A percentile compares a stretch with the other conserved stretches of the same genome.
Conservation (phyloP, 2,113 vertebrate genomes). For the Notothenia coriiceps region DNA sequence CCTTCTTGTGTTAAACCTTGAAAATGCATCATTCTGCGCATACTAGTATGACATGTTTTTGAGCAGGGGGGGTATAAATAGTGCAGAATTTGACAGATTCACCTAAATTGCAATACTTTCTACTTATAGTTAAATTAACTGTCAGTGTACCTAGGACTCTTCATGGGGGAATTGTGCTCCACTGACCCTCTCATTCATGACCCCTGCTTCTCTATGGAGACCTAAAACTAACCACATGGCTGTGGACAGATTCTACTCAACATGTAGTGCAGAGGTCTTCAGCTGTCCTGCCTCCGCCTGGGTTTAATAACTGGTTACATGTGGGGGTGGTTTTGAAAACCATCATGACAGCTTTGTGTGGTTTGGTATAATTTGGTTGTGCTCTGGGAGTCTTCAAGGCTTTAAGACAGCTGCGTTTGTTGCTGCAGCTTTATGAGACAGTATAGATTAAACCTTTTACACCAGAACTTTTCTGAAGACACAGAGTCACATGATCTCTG, state of each 20-base stretch:
- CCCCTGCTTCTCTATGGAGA: constrained; percentile 1
- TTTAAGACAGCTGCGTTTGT: constrained; percentile 1
- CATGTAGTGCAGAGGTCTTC: constrained; percentile 29
- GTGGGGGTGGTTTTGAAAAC: constrained; percentile 4
- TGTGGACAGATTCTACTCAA: constrained; percentile 25
- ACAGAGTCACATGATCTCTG: neutral
- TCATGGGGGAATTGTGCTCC: constrained; percentile 19
- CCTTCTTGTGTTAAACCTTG: neutral
- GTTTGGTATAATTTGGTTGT: neutral
- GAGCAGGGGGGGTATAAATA: neutral
- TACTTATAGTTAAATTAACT: neutral
- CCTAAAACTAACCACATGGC: constrained; percentile 7
- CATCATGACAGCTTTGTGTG: neutral
- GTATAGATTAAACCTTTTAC: neutral
- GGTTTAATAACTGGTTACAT: constrained; percentile 1
- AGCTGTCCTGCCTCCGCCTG: constrained; percentile 9
- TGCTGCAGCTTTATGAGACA: constrained; percentile 12
- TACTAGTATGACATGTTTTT: neutral
- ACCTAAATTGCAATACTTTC: neutral
- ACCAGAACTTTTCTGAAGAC: neutral
- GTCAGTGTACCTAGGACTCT: neutral
- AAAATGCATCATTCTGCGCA: neutral
- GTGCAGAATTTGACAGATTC: neutral
- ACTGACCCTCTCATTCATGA: constrained; percentile 52
- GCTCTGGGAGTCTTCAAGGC: neutral